A percentile compares a stretch with the other conserved stretches of the same genome.
Evolutionary conservation across 2,113 vertebrate genomes (phyloP).

Genomic region (Rhizomys pruinosus): DNA sequence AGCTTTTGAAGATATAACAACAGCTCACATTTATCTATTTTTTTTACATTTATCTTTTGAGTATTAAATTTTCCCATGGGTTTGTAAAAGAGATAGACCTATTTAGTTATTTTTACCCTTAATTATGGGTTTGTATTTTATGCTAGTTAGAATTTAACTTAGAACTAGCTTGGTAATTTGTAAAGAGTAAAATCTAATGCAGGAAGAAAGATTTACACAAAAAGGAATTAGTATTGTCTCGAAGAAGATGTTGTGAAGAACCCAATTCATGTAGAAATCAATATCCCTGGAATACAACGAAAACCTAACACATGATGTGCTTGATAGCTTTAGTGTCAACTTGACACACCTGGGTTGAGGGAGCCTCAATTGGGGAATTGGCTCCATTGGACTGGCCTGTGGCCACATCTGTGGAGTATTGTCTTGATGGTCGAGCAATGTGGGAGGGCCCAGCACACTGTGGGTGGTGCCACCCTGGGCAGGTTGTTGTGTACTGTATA

Average conservation of each 20-base stretch:
- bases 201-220: background rate
- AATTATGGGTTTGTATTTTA: constrained; percentile 21
- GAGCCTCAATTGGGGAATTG: too few species aligned
- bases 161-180: background rate
- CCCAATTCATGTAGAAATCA: background rate
- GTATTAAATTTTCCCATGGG: background rate
- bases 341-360: too few species aligned
- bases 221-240: background rate
- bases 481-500: too few species aligned
- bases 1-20: background rate
- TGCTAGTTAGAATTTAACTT: constrained; percentile 12
- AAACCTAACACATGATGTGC: background rate
- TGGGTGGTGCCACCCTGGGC: too few species aligned
- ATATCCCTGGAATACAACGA: background rate
- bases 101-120: background rate
- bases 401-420: too few species aligned
- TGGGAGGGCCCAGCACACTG: too few species aligned
- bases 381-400: too few species aligned
- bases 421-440: too few species aligned
- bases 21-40: background rate
- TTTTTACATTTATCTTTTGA: background rate
- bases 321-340: too few species aligned
- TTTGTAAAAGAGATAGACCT: background rate
- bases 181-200: background rate
- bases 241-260: background rate